These are phyloP conservation scores for Meloidogyne chitwoodi DNA, from an alignment of 1,140 invertebrate species.

Conservation along the genomic window DNA sequence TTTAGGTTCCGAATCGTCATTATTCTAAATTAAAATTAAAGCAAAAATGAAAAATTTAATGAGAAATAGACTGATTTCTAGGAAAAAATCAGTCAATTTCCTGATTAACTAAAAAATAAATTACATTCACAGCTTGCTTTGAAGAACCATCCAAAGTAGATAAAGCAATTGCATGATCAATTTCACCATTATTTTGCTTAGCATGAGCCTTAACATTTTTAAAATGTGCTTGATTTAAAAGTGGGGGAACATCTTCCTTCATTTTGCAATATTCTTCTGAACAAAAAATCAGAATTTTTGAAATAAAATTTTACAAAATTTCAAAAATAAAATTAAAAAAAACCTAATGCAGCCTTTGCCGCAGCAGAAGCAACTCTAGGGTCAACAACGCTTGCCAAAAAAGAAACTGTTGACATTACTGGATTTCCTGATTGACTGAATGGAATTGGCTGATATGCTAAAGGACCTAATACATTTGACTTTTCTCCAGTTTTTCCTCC, in stretches of 20 bases:
- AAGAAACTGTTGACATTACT: conserved; percentile 98
- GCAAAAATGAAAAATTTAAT: too few relatives aligned
- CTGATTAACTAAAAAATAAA: too few relatives aligned
- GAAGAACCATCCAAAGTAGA: conserved; percentile 73
- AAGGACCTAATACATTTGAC: conserved; percentile 68
- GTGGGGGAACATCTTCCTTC: conserved; percentile 84
- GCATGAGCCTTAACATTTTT: conserved; percentile 81
- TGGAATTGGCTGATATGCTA: conserved; percentile 93
- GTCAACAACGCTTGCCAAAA: conserved; percentile 95
- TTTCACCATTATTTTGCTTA: conserved; percentile 67
- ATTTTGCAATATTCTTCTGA: conserved; percentile 66
- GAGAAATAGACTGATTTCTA: too few relatives aligned
- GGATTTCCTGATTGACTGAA: conserved; percentile 94
- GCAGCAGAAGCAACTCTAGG: conserved; percentile 91
- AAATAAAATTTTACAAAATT: not conserved
- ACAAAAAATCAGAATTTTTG: conserved; percentile 24
- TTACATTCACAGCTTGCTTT: conserved; percentile 71
- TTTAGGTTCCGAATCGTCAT: not conserved
- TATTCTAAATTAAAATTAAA: not conserved
- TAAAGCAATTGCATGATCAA: conserved; percentile 70
- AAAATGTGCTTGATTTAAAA: conserved; percentile 87
- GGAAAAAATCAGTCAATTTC: too few relatives aligned
- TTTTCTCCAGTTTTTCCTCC: conserved; percentile 9
- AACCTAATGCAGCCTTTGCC: conserved; percentile 91
- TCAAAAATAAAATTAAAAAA: conserved; percentile 4